Conservation (phyloP, 2,797 vertebrate genomes). For the Paguma larvata region DNA sequence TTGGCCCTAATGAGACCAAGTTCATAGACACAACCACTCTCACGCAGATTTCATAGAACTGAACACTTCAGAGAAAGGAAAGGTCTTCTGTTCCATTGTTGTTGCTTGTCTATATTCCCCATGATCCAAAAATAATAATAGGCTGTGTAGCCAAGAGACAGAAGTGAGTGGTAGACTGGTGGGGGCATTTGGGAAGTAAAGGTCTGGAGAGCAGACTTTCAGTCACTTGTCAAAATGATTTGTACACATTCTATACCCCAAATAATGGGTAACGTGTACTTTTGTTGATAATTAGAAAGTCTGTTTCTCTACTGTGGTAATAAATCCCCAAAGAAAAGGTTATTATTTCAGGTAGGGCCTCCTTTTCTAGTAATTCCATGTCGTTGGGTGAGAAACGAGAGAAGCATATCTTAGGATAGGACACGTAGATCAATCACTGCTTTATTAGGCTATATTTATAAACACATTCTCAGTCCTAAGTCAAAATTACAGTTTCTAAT, state of each 20-base stretch:
- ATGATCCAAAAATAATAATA: slow-evolving; percentile 16
- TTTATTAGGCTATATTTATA: background rate
- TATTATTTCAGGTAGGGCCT: background rate
- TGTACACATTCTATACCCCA: background rate
- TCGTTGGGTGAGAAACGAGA: background rate
- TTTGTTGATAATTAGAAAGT: background rate
- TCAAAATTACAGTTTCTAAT: slow-evolving; percentile 11
- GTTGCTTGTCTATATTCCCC: background rate
- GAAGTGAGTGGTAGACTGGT: background rate
- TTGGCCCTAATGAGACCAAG: background rate
- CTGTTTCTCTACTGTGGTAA: background rate
- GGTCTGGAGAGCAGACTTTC: background rate
- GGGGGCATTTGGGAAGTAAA: background rate
- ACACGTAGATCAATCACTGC: background rate
- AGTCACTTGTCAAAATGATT: slow-evolving; percentile 5
- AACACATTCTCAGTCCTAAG: slow-evolving; percentile 10
- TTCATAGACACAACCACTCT: background rate
- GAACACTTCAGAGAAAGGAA: background rate
- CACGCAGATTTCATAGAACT: background rate
- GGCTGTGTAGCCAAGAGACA: background rate
- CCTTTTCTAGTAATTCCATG: slow-evolving; percentile 27
- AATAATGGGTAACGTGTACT: background rate
- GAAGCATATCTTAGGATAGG: background rate
- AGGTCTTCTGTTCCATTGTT: background rate
- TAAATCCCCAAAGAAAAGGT: background rate